Percentiles rank a stretch among this genome's conserved stretches.
These are phyloP conservation scores for Linyphia triangularis DNA, from an alignment of 2,888 invertebrate genomes.

Conservation along the genomic window DNA sequence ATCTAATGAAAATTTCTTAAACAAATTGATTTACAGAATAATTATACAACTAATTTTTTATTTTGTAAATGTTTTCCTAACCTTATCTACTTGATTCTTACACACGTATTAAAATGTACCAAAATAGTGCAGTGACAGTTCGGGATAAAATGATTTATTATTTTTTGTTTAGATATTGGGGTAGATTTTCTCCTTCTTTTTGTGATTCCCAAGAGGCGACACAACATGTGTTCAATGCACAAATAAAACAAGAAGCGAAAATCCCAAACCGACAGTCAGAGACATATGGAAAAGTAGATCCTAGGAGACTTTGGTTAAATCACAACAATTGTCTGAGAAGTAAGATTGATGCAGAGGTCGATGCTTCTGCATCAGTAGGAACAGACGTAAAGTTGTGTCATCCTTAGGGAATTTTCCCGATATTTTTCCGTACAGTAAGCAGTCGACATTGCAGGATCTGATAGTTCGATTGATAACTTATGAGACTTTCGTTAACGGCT, in stretches of 20 bases:
- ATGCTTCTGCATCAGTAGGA: constrained; percentile 3
- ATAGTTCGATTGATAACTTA: not conserved
- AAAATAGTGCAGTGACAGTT: no score
- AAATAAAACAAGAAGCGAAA: constrained; percentile 14
- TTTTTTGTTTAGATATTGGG: not conserved
- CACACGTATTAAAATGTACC: no score
- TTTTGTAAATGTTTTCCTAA: no score
- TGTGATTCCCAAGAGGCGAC: not conserved
- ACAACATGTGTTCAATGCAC: constrained; percentile 5
- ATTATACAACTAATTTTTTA: no score
- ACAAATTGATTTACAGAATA: no score
- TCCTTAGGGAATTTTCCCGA: constrained; percentile 18
- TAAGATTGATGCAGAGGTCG: constrained; percentile 45
- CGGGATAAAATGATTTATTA: not conserved
- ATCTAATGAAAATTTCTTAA: no score
- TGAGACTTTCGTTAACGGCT: not conserved
- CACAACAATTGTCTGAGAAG: constrained; percentile 43
- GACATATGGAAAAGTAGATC: constrained; percentile 16
- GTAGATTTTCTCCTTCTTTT: not conserved
- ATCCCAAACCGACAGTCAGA: constrained; percentile 5
- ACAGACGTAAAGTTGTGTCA: constrained; percentile 33
- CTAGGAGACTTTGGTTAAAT: constrained; percentile 38
- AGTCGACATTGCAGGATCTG: not conserved
- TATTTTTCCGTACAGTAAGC: constrained; percentile 9
- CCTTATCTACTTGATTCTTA: no score